These are phyloP conservation scores for Amphiprion ocellaris DNA, from an alignment of 2,113 vertebrate genomes.

Conservation along the genomic window DNA sequence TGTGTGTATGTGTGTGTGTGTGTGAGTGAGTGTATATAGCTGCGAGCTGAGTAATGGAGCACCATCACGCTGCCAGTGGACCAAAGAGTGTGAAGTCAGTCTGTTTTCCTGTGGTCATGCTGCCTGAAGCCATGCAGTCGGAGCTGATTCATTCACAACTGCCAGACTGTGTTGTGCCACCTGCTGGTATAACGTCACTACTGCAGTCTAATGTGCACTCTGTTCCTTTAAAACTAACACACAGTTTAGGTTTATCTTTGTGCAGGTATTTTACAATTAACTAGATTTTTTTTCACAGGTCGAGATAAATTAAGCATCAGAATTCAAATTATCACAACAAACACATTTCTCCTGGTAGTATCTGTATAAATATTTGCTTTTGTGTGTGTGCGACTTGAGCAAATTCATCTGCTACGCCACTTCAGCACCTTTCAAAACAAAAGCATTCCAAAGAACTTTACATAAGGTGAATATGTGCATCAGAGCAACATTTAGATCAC, in stretches of 20 bases:
- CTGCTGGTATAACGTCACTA: conserved; percentile 54
- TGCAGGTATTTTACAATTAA: too few relatives aligned
- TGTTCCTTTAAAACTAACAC: background rate
- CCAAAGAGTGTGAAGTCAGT: conserved; percentile 46
- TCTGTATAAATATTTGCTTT: too few relatives aligned
- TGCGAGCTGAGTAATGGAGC: conserved; percentile 43
- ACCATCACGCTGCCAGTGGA: conserved; percentile 47
- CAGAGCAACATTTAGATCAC: too few relatives aligned
- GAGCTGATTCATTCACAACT: conserved; percentile 28
- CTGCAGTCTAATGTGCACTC: conserved; percentile 19
- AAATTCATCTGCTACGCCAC: too few relatives aligned
- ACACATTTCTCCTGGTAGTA: too few relatives aligned
- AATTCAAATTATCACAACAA: too few relatives aligned
- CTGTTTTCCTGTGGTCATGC: conserved; percentile 62
- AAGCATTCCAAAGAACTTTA: too few relatives aligned
- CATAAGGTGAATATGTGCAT: too few relatives aligned
- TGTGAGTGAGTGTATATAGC: background rate
- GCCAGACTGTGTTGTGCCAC: conserved; percentile 38
- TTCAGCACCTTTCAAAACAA: too few relatives aligned
- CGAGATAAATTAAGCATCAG: too few relatives aligned
- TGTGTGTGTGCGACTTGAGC: too few relatives aligned
- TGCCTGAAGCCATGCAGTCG: conserved; percentile 52
- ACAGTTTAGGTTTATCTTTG: background rate
- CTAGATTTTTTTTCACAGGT: too few relatives aligned
- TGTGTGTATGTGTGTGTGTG: conserved; percentile 3